These are phyloP conservation scores for Mesorhabditis spiculigera DNA, from an alignment of 2,888 invertebrate species.

Conservation along the genomic window DNA sequence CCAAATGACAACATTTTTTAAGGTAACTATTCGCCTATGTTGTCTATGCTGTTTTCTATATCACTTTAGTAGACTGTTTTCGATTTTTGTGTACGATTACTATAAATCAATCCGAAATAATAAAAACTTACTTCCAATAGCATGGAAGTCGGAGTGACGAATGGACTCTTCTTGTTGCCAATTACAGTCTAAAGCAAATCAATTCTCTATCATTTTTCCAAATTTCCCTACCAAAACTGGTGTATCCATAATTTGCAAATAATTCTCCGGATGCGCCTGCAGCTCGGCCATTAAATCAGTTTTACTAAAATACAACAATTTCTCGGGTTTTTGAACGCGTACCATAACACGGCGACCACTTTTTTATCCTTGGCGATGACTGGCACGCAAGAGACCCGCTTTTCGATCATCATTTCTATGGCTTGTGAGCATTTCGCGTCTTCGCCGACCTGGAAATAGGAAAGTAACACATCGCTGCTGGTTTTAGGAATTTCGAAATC, in stretches of 20 bases:
- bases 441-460: constrained; percentile 30
- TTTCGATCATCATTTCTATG: constrained; percentile 38
- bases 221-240: constrained; percentile 26
- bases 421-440: constrained; percentile 30
- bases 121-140: neutral
- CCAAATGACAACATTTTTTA: no score
- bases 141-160: neutral
- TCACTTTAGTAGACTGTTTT: neutral
- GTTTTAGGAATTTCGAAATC: neutral
- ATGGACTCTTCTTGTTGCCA: neutral
- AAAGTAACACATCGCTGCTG: neutral
- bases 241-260: constrained; percentile 35
- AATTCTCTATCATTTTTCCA: neutral
- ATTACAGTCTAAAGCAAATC: neutral
- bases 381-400: constrained; percentile 43
- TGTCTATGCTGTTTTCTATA: neutral
- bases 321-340: neutral
- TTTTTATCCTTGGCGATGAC: constrained; percentile 35
- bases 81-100: neutral
- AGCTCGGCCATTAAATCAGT: constrained; percentile 43
- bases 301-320: constrained; percentile 22
- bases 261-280: constrained; percentile 34
- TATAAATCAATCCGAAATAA: neutral
- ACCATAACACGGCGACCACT: constrained; percentile 26
- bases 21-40: neutral